Percentiles rank a stretch among this genome's conserved stretches.
Conservation (phyloP, 1,140 invertebrate species). For the Drosophila teissieri region DNA sequence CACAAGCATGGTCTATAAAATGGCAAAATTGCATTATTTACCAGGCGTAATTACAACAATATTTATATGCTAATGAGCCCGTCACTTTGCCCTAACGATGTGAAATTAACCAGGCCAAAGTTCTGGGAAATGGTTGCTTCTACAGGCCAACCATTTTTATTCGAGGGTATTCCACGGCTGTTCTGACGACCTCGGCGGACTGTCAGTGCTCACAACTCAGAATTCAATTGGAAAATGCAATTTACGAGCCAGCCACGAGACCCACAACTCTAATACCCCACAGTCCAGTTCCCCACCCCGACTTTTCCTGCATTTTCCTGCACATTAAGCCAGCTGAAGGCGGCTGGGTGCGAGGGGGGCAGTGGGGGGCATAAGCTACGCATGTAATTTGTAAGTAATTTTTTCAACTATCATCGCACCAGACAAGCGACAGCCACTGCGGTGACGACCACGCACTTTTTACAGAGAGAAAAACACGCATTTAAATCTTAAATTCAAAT, state of each 20-base stretch:
- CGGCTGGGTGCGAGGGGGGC: constrained; percentile 44
- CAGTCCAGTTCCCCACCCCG: constrained; percentile 15
- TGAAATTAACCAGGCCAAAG: constrained; percentile 30
- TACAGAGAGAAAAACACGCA: background rate
- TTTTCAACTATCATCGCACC: constrained; percentile 77
- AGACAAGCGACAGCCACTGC: constrained; percentile 58
- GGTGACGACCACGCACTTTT: constrained; percentile 58
- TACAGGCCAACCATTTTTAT: background rate
- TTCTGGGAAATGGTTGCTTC: constrained; percentile 17
- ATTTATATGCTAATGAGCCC: constrained; percentile 64
- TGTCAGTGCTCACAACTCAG: constrained; percentile 64
- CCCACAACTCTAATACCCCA: constrained; percentile 67
- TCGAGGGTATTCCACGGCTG: constrained; percentile 10
- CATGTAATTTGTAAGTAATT: constrained; percentile 83
- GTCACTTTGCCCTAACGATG: constrained; percentile 35
- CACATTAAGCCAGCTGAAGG: constrained; percentile 75
- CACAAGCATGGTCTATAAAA: constrained; percentile 42
- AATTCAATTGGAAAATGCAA: constrained; percentile 80
- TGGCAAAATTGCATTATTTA: constrained; percentile 76
- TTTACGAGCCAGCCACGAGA: constrained; percentile 74
- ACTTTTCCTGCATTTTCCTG: constrained; percentile 23
- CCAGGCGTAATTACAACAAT: constrained; percentile 65
- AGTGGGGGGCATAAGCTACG: constrained; percentile 69
- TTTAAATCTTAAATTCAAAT: background rate
- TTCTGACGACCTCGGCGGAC: constrained; percentile 34